phyloP scores from a whole-genome alignment of 2,888 invertebrate genomes.

The Eueremaeus valkanovi region DNA sequence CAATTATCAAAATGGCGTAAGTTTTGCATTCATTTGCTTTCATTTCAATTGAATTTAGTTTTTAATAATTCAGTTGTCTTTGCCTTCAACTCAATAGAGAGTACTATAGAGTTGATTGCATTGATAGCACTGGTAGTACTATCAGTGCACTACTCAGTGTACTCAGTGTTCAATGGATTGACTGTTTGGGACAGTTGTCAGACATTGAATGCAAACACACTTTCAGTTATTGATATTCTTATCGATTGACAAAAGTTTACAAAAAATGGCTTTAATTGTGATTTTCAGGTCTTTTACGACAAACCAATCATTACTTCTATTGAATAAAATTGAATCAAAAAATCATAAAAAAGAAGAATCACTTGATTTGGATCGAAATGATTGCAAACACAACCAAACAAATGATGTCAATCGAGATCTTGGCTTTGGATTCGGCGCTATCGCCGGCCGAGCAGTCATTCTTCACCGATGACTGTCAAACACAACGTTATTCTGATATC shows the following conservation, averaged over 20 bases:
- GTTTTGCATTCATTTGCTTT: not conserved
- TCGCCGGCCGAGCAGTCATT: not conserved
- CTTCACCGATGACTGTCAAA: not conserved
- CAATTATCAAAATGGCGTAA: constrained; percentile 22
- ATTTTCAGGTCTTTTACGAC: constrained; percentile 12
- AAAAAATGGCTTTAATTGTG: not conserved
- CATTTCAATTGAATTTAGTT: not conserved
- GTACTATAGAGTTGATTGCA: not conserved
- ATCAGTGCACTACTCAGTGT: no score
- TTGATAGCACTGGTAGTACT: not conserved
- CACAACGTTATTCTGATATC: not conserved
- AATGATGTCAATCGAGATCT: constrained; percentile 3
- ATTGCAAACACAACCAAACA: not conserved
- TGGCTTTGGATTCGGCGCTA: not conserved
- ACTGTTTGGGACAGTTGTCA: not conserved
- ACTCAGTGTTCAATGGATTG: no score
- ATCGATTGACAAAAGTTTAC: not conserved
- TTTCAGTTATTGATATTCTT: not conserved
- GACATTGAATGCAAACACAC: not conserved
- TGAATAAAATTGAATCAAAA: not conserved
- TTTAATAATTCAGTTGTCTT: no score
- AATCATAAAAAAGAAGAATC: no score
- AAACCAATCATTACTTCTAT: not conserved
- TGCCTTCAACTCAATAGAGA: no score
- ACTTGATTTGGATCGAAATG: not conserved